These are phyloP conservation scores for Panurus biarmicus DNA, from an alignment of 2,113 vertebrate genomes.

Conservation along the genomic window DNA sequence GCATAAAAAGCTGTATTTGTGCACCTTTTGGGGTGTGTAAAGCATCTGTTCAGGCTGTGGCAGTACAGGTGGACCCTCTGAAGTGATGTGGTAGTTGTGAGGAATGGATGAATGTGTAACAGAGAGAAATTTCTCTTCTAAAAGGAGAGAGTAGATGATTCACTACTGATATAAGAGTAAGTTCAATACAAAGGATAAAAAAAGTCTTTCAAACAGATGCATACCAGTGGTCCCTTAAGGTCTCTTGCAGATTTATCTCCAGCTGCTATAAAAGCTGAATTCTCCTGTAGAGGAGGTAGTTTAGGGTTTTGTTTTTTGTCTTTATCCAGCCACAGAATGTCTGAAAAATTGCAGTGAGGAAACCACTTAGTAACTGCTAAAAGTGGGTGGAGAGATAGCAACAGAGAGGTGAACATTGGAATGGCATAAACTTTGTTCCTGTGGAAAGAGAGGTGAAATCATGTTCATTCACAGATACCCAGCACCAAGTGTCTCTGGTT, in stretches of 20 bases:
- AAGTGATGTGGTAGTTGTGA: neutral
- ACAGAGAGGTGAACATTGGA: neutral
- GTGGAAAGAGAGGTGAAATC: neutral
- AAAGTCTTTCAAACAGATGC: neutral
- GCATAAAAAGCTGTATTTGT: neutral
- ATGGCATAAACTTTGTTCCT: neutral
- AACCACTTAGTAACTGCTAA: neutral
- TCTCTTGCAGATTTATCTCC: neutral
- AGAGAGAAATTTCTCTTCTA: neutral
- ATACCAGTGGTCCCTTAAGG: neutral
- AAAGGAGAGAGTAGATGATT: neutral
- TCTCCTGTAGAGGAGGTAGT: neutral
- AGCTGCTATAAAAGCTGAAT: neutral
- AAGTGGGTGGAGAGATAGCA: neutral
- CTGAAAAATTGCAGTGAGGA: neutral
- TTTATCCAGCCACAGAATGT: neutral
- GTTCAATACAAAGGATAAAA: neutral
- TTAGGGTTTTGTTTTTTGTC: rapidly evolving
- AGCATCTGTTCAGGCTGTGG: neutral
- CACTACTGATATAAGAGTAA: neutral
- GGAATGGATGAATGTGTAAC: neutral
- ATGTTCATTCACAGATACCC: neutral
- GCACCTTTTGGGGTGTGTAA: neutral
- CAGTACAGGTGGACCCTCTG: neutral
- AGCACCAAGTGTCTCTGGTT: neutral